phyloP scores from a whole-genome alignment of 2,888 invertebrate species.

The Theodoxus fluviatilis region DNA sequence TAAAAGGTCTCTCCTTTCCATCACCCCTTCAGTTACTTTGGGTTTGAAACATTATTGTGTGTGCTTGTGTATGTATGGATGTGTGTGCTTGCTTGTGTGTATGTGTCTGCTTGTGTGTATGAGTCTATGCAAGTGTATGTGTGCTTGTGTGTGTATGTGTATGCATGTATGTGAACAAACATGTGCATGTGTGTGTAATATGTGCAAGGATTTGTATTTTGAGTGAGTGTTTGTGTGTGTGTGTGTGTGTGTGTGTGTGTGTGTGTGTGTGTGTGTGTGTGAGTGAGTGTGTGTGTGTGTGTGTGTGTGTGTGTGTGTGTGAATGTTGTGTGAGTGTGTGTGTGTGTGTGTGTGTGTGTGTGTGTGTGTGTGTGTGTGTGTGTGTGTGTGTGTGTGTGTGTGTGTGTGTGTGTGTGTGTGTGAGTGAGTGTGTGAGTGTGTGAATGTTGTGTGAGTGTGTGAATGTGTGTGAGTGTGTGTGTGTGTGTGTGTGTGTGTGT shows the following conservation, averaged over 20 bases:
- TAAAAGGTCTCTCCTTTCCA: no score
- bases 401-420: not conserved
- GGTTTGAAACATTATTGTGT: no score
- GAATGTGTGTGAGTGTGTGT: constrained; percentile 9
- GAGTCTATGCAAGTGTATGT: not conserved
- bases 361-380: not conserved
- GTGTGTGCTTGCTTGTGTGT: constrained; percentile 3
- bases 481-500: not conserved
- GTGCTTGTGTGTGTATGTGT: constrained; percentile 20
- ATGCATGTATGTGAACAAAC: not conserved
- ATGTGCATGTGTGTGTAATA: not conserved
- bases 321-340: constrained; percentile 1
- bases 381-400: not conserved
- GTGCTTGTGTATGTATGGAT: not conserved
- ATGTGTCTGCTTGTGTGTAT: constrained; percentile 1
- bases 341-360: not conserved
- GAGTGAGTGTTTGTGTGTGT: not conserved
- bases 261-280: constrained; percentile 6
- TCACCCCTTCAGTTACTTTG: not conserved
- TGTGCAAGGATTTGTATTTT: not conserved
- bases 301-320: not conserved
- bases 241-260: not conserved
- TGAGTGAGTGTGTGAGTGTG: not conserved
- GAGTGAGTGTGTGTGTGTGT: constrained; percentile 3
- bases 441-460: not conserved